Evolutionary conservation across 2,113 vertebrate genomes (phyloP).

Genomic region (Hiodon tergisus): DNA sequence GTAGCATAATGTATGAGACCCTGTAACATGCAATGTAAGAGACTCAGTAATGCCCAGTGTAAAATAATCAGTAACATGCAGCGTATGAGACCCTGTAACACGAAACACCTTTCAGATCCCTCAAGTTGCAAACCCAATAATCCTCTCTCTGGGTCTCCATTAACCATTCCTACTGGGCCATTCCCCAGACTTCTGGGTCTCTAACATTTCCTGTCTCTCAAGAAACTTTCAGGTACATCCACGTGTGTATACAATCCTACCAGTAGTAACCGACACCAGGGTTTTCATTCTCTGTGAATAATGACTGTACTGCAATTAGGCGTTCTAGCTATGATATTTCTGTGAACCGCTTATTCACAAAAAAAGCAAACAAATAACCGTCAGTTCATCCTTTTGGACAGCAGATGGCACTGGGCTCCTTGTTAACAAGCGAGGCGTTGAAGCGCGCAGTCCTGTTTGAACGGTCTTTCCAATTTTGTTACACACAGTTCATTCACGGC

Average conservation of each 20-base stretch:
- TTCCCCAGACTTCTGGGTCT: neutral
- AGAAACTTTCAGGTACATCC: neutral
- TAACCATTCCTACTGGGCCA: neutral
- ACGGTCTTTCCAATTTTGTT: neutral
- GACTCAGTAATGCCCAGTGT: no score
- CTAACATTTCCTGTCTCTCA: neutral
- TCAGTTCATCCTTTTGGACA: neutral
- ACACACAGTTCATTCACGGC: no score
- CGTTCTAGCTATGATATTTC: neutral
- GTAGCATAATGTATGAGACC: no score
- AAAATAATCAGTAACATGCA: no score
- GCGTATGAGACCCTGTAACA: no score
- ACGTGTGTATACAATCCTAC: no score
- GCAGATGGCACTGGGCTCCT: conserved; percentile 11
- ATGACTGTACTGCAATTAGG: neutral
- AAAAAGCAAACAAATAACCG: neutral
- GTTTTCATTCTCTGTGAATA: neutral
- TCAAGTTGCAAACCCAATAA: no score
- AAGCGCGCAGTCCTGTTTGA: neutral
- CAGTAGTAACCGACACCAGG: no score
- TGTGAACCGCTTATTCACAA: neutral
- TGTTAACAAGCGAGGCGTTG: neutral
- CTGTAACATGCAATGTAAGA: no score
- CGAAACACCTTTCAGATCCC: no score
- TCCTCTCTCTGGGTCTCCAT: neutral